phyloP scores from a whole-genome alignment of 2,888 invertebrate species.

The Aporophyla lueneburgensis region DNA sequence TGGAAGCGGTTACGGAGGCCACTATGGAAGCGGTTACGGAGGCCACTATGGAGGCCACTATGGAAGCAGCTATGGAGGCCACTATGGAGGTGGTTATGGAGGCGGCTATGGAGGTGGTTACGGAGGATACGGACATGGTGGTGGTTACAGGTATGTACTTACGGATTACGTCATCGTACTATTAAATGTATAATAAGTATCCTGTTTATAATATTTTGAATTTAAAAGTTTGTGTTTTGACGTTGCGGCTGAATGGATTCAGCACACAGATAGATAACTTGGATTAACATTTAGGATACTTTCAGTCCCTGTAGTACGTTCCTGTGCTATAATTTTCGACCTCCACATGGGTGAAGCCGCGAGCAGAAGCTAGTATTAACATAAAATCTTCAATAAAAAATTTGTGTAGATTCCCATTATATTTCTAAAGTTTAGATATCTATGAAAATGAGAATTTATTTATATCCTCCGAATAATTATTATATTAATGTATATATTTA shows the following conservation, averaged over 20 bases:
- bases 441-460: neutral
- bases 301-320: no score
- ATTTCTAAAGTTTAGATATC: neutral
- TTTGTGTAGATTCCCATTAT: neutral
- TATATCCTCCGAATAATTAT: neutral
- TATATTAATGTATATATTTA: neutral
- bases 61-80: conserved; percentile 70
- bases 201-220: no score
- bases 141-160: conserved; percentile 68
- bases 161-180: neutral
- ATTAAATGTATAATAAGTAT: no score
- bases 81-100: conserved; percentile 65
- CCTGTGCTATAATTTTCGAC: no score
- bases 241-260: no score
- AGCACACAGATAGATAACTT: no score
- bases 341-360: no score
- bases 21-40: conserved; percentile 62
- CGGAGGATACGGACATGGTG: conserved; percentile 64
- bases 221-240: no score
- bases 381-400: no score
- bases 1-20: conserved; percentile 67
- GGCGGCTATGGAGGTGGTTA: conserved; percentile 64
- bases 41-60: conserved; percentile 68
- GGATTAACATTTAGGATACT: no score
- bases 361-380: no score